Percentiles rank a stretch among this genome's conserved stretches.
phyloP scores from a whole-genome alignment of 1,140 invertebrate genomes.

The Bombyx mandarina region DNA sequence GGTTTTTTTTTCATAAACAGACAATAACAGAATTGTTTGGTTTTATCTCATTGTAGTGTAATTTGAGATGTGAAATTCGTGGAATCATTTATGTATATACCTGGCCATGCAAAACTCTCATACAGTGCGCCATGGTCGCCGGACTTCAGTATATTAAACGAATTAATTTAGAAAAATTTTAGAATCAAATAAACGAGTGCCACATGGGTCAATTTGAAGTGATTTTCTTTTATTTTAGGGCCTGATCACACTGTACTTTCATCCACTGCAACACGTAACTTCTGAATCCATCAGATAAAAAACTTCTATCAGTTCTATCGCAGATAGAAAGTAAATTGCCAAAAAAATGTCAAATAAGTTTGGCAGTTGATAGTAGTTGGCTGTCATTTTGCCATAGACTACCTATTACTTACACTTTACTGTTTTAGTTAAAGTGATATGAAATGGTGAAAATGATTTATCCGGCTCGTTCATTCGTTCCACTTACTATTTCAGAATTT shows the following conservation, averaged over 20 bases:
- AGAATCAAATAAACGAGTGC: conserved; percentile 38
- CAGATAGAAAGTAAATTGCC: too few species aligned
- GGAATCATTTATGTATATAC: conserved; percentile 63
- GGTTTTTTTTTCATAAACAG: neutral
- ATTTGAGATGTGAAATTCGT: conserved; percentile 22
- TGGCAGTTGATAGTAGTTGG: too few species aligned
- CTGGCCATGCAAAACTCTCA: conserved; percentile 81
- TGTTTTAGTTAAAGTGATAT: too few species aligned
- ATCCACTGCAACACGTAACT: conserved; percentile 17
- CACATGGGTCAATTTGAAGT: conserved; percentile 38
- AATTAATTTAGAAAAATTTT: conserved; percentile 25
- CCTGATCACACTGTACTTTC: conserved; percentile 6
- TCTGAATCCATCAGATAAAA: too few species aligned
- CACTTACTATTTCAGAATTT: too few species aligned
- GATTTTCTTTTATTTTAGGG: neutral
- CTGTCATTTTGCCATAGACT: too few species aligned
- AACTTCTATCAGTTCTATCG: too few species aligned
- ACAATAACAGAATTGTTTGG: conserved; percentile 1
- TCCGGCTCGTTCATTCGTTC: too few species aligned
- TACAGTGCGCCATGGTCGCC: conserved; percentile 80
- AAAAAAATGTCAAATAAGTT: too few species aligned
- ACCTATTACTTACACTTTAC: too few species aligned
- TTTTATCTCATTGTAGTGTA: neutral
- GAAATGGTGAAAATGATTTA: too few species aligned
- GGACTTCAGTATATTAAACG: conserved; percentile 43